Conservation (phyloP, 1,140 invertebrate species). For the Xylocopa sonorina region DNA sequence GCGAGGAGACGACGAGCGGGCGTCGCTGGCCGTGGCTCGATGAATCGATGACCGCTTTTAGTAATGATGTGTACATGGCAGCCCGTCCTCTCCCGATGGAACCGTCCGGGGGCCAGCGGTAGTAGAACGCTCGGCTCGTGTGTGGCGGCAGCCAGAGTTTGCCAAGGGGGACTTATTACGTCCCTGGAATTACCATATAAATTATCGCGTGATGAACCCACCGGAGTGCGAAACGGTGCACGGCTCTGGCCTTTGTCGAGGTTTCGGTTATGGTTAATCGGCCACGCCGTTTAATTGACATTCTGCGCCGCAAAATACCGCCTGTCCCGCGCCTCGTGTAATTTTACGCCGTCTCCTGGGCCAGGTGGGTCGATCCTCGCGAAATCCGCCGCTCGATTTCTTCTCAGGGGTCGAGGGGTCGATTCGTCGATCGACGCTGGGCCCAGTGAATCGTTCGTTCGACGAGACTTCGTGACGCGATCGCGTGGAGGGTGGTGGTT, state of each 20-base stretch:
- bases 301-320: conserved; percentile 66
- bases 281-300: conserved; percentile 70
- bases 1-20: conserved; percentile 39
- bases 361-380: too few species aligned
- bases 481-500: too few species aligned
- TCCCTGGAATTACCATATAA: conserved; percentile 77
- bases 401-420: too few species aligned
- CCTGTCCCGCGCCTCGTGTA: conserved; percentile 46
- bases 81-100: conserved; percentile 60
- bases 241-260: conserved; percentile 73
- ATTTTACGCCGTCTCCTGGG: conserved; percentile 54
- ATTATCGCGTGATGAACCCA: conserved; percentile 76
- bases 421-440: not conserved
- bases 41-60: conserved; percentile 73
- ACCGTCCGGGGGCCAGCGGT: conserved; percentile 59
- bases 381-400: not conserved
- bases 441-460: too few species aligned
- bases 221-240: conserved; percentile 69
- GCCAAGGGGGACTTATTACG: conserved; percentile 77
- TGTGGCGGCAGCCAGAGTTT: conserved; percentile 73
- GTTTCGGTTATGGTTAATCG: conserved; percentile 76
- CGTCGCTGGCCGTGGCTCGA: conserved; percentile 56
- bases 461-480: too few species aligned
- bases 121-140: conserved; percentile 64
- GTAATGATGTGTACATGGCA: conserved; percentile 72